Evolutionary conservation across 2,797 vertebrate genomes (phyloP), one percentile per base, ranked within the genome.

Genomic region (Lycodopsis pacificus): DNA sequence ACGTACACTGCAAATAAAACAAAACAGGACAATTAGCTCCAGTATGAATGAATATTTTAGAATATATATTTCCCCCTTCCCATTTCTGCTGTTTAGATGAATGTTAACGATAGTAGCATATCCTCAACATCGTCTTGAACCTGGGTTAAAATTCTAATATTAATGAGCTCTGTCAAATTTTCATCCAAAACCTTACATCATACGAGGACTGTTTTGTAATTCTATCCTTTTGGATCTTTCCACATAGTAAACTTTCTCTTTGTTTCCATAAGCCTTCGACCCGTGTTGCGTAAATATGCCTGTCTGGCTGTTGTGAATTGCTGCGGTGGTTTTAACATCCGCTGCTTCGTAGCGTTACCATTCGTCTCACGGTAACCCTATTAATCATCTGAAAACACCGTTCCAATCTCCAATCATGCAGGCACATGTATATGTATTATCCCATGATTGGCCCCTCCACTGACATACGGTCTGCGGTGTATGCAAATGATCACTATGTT

Each of bases 161-260:
- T 48, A 69, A 77, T 22, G 54, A 75, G 20, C 73, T 75, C 66
- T 82, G 79, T 86, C 81, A 86, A 89, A 82, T 66, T 78, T 70
- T 70, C 61, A 76, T 76, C 81, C 65, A 80, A 84, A 83, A 51
- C 34, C 59, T 84, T 54, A 77, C 65, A 59, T 89, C 85, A 91
- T 57, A 38, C 25, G 3, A 65, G 58, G 25, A 71, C 57, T 80
- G 70, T 88, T 91, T 87, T 81, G 85, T 77, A 86, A 90, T 75
- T 77, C 44, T 59, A 82, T 62, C 32, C 61, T 62, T 69, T 64
- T 80, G 59, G 80, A 74, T 67, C 42, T 85, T 65, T 82, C 80
- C 64, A 44, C 77, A 78, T 89, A 85, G 81, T 90, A 87, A 92
- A 89, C 86, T n/a, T 74, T 67, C 48, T 63, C 61, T 69, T 78